phyloP scores from a whole-genome alignment of 2,797 vertebrate species.

The Oryzias sinensis region DNA sequence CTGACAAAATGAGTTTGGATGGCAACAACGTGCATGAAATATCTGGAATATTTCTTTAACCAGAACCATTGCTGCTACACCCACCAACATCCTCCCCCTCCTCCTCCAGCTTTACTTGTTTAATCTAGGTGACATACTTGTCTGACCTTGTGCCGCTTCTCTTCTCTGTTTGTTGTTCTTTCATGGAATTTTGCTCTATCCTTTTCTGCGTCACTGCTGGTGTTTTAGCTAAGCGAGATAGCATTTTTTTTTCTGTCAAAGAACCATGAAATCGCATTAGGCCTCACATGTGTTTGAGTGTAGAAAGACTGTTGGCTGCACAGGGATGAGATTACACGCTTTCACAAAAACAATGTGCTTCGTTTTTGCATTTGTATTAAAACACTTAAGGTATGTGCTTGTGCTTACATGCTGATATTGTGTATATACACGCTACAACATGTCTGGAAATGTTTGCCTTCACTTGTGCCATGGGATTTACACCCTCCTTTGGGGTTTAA shows the following conservation, averaged over 20 bases:
- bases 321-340: constrained; percentile 26
- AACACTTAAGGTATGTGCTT: constrained; percentile 3
- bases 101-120: constrained; percentile 37
- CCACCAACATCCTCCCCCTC: background rate
- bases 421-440: constrained; percentile 34
- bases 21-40: constrained; percentile 49
- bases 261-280: constrained; percentile 72
- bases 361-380: constrained; percentile 12
- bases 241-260: constrained; percentile 67
- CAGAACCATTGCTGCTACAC: background rate
- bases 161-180: constrained; percentile 49
- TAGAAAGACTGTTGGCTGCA: constrained; percentile 40
- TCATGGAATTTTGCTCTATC: constrained; percentile 17
- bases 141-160: constrained; percentile 52
- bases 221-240: constrained; percentile 54
- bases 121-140: constrained; percentile 54
- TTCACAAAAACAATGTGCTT: constrained; percentile 1
- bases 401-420: constrained; percentile 30
- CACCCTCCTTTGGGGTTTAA: constrained; percentile 45
- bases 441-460: constrained; percentile 55
- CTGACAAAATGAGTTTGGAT: constrained; percentile 64
- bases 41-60: constrained; percentile 55
- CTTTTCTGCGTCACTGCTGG: constrained; percentile 43
- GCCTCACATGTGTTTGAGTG: constrained; percentile 66
- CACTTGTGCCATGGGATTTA: constrained; percentile 44